Evolutionary conservation across 2,113 vertebrate species (phyloP), one percentile per base, ranked within the genome.

Genomic region (Prietella phreatophila): DNA sequence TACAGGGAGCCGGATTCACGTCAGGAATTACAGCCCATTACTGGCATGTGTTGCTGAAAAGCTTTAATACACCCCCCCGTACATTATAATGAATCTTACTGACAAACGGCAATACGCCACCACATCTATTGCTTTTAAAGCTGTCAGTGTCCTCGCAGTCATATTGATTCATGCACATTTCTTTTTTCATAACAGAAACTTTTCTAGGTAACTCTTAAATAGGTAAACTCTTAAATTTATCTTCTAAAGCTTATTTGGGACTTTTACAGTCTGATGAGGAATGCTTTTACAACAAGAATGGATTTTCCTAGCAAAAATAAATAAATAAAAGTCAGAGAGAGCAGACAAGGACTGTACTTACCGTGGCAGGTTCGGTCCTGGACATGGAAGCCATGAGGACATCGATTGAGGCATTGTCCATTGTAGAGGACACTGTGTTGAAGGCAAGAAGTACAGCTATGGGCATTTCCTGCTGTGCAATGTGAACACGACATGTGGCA

Each of bases 401-500:
- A 97, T 19, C 25, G 47, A 0, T 91, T 71, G 53, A 96, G 90
- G 78, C 98, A 99, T 0, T 83, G 92, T 33, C 95, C 96, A 22
- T 93, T 91, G 3, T 95, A 89, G 33, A 98, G 94, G 81, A 94
- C 81, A 0, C 27, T 91, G 1, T 93, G 13, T 14, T 93, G 75
- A 0, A 8, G 9, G 42, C 98, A 99, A 55, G 94, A 92, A 0
- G 93, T 96, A 9, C 98, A 99, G 92, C 96, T 95, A 60, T 89
- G 92, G 5, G 93, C 89, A 3, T 94, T 92, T 13, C 75, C 95
- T 20, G 96, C 96, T 0, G 81, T 14, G 0, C 98, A 99, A 36
- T 27, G 86, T 1, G 89, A 86, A 36, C 98, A 99, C 83, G 97
- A 96, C 2, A 93, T 67, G 80, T 99, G 95, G 91, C 98, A 99